Percentiles rank a stretch among this genome's conserved stretches.
phyloP scores from a whole-genome alignment of 2,797 vertebrate species.

The Cynopterus sphinx region DNA sequence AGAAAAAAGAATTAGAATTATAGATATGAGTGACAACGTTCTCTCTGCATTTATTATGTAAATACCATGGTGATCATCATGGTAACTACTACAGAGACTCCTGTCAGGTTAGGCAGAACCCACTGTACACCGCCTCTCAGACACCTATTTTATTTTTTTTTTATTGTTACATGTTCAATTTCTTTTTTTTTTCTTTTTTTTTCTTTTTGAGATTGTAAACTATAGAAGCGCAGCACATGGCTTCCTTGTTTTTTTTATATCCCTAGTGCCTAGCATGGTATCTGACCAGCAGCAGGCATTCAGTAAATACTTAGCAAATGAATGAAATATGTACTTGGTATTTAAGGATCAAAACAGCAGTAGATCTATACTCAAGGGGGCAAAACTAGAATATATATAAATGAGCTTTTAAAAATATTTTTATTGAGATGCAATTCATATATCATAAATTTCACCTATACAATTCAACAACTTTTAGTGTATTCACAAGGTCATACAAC shows the following conservation, averaged over 20 bases:
- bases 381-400: not conserved
- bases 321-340: not conserved
- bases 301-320: not conserved
- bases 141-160: not conserved
- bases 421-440: not conserved
- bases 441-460: not conserved
- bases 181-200: not conserved
- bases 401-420: not conserved
- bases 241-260: not conserved
- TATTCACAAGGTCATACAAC: not conserved
- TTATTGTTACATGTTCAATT: not conserved
- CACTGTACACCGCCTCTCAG: not conserved
- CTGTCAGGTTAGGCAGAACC: not conserved
- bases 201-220: not conserved
- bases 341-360: not conserved
- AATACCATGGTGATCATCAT: not conserved
- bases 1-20: not conserved
- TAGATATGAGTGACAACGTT: not conserved
- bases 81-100: not conserved
- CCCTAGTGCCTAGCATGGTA: not conserved
- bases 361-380: not conserved
- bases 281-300: not conserved
- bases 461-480: not conserved
- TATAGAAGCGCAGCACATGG: not conserved
- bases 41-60: not conserved